Evolutionary conservation across 2,888 invertebrate species (phyloP).

Genomic region (Eupithecia subfuscata): DNA sequence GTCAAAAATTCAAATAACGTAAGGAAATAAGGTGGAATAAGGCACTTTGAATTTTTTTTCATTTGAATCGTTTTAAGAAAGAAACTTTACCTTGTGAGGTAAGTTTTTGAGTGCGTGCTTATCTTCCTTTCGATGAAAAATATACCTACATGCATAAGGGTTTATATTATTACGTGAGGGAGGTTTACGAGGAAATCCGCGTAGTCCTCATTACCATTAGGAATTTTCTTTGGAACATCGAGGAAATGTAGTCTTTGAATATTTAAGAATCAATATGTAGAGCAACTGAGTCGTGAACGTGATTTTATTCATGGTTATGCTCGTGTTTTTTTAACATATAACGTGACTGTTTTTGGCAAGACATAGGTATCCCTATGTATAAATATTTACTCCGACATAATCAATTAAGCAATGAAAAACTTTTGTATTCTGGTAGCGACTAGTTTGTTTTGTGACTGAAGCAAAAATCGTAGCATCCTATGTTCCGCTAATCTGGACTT

Average conservation of each 20-base stretch:
- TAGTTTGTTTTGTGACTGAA: too few relatives aligned
- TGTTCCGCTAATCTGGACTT: too few relatives aligned
- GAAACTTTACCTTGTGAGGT: not conserved
- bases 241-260: constrained; percentile 34
- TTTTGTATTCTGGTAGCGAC: too few relatives aligned
- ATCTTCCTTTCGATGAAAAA: not conserved
- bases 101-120: too few relatives aligned
- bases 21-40: too few relatives aligned
- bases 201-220: constrained; percentile 31
- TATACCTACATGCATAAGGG: constrained; percentile 19
- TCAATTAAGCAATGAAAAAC: too few relatives aligned
- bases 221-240: constrained; percentile 28
- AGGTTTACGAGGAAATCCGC: constrained; percentile 30
- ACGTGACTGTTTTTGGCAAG: too few relatives aligned
- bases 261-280: constrained; percentile 20
- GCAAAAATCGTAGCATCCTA: too few relatives aligned
- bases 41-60: not conserved
- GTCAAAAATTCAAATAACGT: not conserved
- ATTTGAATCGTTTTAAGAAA: not conserved
- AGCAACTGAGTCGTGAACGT: not conserved
- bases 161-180: constrained; percentile 28
- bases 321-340: not conserved
- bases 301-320: constrained; percentile 3
- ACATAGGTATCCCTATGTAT: too few relatives aligned
- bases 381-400: too few relatives aligned